A percentile compares a stretch with the other conserved stretches of the same genome.
Evolutionary conservation across 2,888 invertebrate genomes (phyloP).

Genomic region (Mythimna loreyi): DNA sequence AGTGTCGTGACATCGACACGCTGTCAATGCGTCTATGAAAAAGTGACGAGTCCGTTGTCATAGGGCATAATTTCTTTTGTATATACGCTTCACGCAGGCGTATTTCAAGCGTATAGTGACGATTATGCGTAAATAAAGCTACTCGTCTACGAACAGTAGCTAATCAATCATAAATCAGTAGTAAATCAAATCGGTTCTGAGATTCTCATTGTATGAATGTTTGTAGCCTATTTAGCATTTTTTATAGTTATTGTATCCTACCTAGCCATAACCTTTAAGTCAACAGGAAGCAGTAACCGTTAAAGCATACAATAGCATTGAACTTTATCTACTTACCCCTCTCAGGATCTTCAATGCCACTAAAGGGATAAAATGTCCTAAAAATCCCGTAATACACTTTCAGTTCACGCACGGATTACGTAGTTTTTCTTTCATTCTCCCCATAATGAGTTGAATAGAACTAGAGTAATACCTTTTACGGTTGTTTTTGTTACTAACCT

Average conservation of each 20-base stretch:
- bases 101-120: too few species aligned
- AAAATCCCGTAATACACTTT: constrained; percentile 43
- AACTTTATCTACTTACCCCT: not conserved
- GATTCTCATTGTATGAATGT: not conserved
- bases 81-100: too few species aligned
- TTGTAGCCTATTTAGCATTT: constrained; percentile 8
- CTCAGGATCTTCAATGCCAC: not conserved
- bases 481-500: constrained; percentile 40
- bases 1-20: too few species aligned
- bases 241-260: constrained; percentile 13
- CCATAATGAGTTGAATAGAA: constrained; percentile 41
- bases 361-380: constrained; percentile 11
- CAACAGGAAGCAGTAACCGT: constrained; percentile 21
- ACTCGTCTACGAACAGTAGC: too few species aligned
- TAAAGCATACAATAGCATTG: constrained; percentile 34
- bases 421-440: constrained; percentile 45
- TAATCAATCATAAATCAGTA: too few species aligned
- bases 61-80: too few species aligned
- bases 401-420: constrained; percentile 46
- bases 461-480: constrained; percentile 30
- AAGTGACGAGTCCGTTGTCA: too few species aligned
- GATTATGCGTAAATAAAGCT: too few species aligned
- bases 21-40: too few species aligned
- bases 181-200: not conserved
- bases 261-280: not conserved